A percentile compares a stretch with the other conserved stretches of the same genome.
Conservation (phyloP, 2,888 invertebrate genomes). For the Perithous albicinctus region DNA sequence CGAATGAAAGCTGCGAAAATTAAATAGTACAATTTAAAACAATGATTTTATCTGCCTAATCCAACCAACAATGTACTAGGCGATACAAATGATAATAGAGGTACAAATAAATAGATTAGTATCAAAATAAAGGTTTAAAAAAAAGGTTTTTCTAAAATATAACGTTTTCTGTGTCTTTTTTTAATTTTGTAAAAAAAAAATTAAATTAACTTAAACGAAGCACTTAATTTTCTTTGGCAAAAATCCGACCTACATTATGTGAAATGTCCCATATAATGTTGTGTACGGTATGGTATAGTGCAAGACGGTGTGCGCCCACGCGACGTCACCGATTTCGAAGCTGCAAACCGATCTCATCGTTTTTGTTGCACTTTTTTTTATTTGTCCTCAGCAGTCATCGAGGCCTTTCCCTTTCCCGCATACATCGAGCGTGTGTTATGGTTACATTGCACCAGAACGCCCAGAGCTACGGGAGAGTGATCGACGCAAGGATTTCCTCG, state of each 20-base stretch:
- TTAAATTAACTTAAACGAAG: no score
- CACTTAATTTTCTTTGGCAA: not conserved
- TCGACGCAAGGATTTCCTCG: conserved; percentile 62
- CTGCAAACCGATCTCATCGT: conserved; percentile 8
- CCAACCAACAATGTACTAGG: no score
- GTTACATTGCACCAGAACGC: conserved; percentile 66
- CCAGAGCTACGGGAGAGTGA: conserved; percentile 58
- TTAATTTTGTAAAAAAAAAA: no score
- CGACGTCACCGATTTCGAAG: conserved; percentile 20
- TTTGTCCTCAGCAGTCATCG: conserved; percentile 27
- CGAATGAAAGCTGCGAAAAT: no score
- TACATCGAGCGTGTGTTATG: conserved; percentile 35
- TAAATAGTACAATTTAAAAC: no score
- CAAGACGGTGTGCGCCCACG: conserved; percentile 19
- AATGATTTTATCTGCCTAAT: no score
- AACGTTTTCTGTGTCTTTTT: not conserved
- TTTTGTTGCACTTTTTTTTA: conserved; percentile 32
- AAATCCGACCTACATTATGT: not conserved
- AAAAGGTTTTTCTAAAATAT: no score
- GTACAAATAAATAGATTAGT: no score
- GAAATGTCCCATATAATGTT: not conserved
- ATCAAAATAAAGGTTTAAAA: no score
- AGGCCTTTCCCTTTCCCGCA: conserved; percentile 53
- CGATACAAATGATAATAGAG: no score
- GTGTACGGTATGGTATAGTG: not conserved